Conservation (phyloP, 2,113 vertebrate genomes). For the Tetrao urogallus region DNA sequence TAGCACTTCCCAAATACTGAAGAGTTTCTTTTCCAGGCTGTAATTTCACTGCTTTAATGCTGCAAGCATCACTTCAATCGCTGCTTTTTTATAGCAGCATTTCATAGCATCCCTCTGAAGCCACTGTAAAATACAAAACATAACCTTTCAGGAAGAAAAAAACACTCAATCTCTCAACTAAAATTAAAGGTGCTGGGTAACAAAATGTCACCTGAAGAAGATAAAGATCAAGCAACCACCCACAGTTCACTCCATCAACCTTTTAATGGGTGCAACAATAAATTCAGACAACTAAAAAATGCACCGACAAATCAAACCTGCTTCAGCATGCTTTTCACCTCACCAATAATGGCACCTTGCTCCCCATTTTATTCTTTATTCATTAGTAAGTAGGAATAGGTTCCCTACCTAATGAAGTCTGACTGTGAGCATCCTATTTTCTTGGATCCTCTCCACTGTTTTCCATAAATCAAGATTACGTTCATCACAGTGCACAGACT, state of each 20-base stretch:
- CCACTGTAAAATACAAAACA: neutral
- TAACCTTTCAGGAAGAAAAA: neutral
- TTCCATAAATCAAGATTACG: neutral
- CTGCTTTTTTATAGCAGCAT: neutral
- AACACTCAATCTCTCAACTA: neutral
- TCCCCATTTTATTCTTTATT: neutral
- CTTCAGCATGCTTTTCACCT: neutral
- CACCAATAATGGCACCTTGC: neutral
- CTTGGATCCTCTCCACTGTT: neutral
- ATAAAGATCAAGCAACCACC: neutral
- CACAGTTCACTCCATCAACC: neutral
- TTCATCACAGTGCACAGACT: neutral
- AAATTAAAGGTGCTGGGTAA: slow-evolving; percentile 10
- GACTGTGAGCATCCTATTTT: neutral
- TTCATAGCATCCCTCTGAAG: neutral
- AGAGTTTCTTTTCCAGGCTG: neutral
- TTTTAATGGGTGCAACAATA: neutral
- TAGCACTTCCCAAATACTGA: neutral
- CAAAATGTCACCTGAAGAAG: neutral
- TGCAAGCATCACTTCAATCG: neutral
- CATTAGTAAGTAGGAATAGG: neutral
- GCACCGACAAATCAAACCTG: neutral
- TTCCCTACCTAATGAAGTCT: neutral
- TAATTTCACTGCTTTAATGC: neutral
- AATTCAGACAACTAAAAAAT: neutral